Base-by-base conservation (phyloP, 92 coral and sea anemone genomes). In the Muricea muricata region DNA sequence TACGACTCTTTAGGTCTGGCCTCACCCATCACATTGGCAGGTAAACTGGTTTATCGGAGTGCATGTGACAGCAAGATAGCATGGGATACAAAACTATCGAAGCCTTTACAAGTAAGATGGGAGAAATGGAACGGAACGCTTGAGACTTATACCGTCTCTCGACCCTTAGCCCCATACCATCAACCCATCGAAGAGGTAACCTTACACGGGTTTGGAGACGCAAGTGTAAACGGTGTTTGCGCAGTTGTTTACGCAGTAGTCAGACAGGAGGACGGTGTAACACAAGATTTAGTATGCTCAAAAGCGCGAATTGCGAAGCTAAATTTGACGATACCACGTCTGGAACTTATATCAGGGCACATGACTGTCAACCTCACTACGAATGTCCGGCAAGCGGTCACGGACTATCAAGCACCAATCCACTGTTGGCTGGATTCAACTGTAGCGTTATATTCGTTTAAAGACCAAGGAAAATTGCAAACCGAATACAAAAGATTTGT, bases 1-100 rank as follows among this genome's bases (percentile, higher is more conserved):
- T 90, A 87, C 52, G 86, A 90, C 23, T 88, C 93, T 18, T 73
- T 90, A 11, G 90, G 93, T 9, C 54, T 82, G 7, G 93, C 83
- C 11, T 84, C 88, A 65, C 89, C 89, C 34, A 65, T 63, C 45
- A 85, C 86, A 28, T 56, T 90, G 21, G 52, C 60, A n/a, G 90
- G 90, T 37, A 90, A 90, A 45, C 83, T 75, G 42, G 81, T 90
- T 45, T 86, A 90, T 68, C 90, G 86, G 26, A 76, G 71, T 66
- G 71, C 86, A n/a, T 86, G 93, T 30, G 86, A 90, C 77, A 74
- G 73, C 80, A 86, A 90, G 66, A 13, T 86, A 30, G 63, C 88
- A 20, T 90, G 93, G 93, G 93, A 90, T 39, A 57, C 86, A 28
- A 29, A 85, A 40, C 76, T 85, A 20, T 81, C 87, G 9, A 84